Base-by-base conservation (phyloP, 1,140 invertebrate species). In the Homalodisca vitripennis region DNA sequence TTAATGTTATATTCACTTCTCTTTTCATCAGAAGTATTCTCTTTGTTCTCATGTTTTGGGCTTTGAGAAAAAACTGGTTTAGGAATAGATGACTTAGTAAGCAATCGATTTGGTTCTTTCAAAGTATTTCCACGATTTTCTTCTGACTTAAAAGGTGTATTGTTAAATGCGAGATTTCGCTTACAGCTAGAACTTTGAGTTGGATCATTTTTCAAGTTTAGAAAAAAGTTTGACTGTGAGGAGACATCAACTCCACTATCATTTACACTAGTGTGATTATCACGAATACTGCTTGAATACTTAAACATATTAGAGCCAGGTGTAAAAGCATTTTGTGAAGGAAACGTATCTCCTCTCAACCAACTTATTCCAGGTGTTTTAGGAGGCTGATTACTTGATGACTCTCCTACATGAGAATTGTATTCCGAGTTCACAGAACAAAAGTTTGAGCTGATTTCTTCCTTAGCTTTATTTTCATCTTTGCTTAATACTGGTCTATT, bases 171-270 rank as follows among this genome's bases (percentile, higher is more conserved):
- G 10, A 66, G 32, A 24, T 66, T 66, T 46, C 63, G 32, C 47
- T 66, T 66, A 24, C 63, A 66, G 31, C 29, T 32, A 32, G 60
- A 32, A 13, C 14, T 20, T n/a, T 63, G 2, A 13, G 22, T 14
- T 12, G 24, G 26, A 17, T 66, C 63, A 66, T 27, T 66, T 27
- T 66, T 66, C 20, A 27, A 20, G 26, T 14, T 22, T 22, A 29
- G 47, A 12, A 66, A 66, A 26, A 66, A 46, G 32, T 46, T 66
- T 46, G 63, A 47, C 12, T 41, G 63, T 20, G 10, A 47, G 10
- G 63, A 31, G 1, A 66, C 27, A 60, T 60, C 55, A 27, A 60
- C 2, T 17, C 55, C 55, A 60, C 55, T 60, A 60, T 60, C 55
- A 60, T 60, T 60, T 29, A 2, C 55, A 12, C 55, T 13, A 6